Evolutionary conservation across 2,888 invertebrate species (phyloP).

Genomic region (Macaria notata): DNA sequence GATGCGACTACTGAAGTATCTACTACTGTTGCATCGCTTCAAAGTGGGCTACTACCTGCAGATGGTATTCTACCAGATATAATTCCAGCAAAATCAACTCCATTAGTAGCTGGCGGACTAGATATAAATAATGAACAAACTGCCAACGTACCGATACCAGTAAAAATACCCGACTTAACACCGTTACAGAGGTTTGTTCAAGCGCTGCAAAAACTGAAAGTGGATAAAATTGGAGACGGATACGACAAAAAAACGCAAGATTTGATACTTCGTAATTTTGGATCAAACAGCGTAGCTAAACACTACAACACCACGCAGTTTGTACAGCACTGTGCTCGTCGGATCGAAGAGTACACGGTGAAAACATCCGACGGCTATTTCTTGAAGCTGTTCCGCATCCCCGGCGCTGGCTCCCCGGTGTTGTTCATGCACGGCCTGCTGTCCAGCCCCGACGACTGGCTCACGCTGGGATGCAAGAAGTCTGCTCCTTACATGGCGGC

Average conservation of each 20-base stretch:
- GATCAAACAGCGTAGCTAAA: background rate
- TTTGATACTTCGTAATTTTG: background rate
- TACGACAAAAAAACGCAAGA: background rate
- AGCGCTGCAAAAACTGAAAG: background rate
- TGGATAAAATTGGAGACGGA: background rate
- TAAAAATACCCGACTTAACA: too few relatives aligned
- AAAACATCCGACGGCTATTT: background rate
- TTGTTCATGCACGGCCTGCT: background rate
- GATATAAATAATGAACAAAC: too few relatives aligned
- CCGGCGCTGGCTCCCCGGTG: background rate
- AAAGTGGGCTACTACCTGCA: too few relatives aligned
- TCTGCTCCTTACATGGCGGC: background rate
- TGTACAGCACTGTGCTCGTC: background rate
- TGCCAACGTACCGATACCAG: too few relatives aligned
- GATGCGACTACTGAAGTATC: too few relatives aligned
- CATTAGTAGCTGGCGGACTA: too few relatives aligned
- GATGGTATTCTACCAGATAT: too few relatives aligned
- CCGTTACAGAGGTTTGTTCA: background rate
- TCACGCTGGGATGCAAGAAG: background rate
- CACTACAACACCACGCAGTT: background rate
- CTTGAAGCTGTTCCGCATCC: background rate
- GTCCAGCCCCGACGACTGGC: background rate
- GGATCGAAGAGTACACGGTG: background rate
- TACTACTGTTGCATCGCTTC: too few relatives aligned
- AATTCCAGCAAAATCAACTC: too few relatives aligned